Evolutionary conservation across 2,797 vertebrate species (phyloP), one percentile per base, ranked within the genome.

Genomic region (Hybognathus amarus): DNA sequence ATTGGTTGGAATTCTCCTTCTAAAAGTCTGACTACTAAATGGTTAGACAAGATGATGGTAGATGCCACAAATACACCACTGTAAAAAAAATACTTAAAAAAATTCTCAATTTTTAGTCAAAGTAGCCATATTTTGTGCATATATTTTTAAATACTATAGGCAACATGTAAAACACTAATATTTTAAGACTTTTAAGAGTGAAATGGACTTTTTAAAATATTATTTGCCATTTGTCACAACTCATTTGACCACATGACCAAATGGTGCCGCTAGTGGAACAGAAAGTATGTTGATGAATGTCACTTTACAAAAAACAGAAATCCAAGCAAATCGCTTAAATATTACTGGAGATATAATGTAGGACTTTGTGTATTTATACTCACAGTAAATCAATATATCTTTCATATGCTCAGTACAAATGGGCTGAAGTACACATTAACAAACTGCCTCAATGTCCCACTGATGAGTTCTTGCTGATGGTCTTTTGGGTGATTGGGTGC

Each of bases 401-500:
- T 83, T 83, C 36, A 76, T 15, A 33, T 50, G 61, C n/a, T 77
- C 54, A 1, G 24, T 83, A 24, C 47, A 77, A 77, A 77, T 75
- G 15, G 30, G 24, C 42, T 77, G 20, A 83, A 36, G 17, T 30
- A n/a, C 36, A 76, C 61, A 68, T 69, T 83, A 83, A 67, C 73
- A 77, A 59, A 38, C 36, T 18, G 54, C 15, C 33, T 68, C 47
- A 45, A 69, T 50, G 33, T 82, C 63, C 74, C 59, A 52, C 38
- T 63, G 74, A 70, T 40, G 67, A 27, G 36, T 38, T 67, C 36
- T 42, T 40, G 56, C 50, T 83, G 81, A 69, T 77, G 47, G 47
- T 42, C 63, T 77, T 83, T 61, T 77, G 80, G 74, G 52, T 82
- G 59, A 78, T 36, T 71, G 59, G 73, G 56, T 73, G 70, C 76